Evolutionary conservation across 2,888 invertebrate species (phyloP).

Genomic region (Willowsia nigromaculata): DNA sequence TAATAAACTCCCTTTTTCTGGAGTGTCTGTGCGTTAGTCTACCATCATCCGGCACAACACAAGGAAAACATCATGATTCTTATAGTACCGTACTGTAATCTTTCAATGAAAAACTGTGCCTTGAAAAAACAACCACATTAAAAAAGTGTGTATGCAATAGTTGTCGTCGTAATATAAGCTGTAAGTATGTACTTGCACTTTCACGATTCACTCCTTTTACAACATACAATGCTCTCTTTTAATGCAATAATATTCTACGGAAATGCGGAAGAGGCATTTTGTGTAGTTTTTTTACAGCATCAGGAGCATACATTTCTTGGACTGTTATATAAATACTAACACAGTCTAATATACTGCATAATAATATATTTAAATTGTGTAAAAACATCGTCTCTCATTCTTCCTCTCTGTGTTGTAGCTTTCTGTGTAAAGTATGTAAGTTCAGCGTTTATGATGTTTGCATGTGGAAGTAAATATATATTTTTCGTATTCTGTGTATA

Average conservation of each 20-base stretch:
- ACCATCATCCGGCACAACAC: neutral
- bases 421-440: constrained; percentile 6
- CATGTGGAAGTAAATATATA: neutral
- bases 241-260: constrained; percentile 69
- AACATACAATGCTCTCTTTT: constrained; percentile 51
- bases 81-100: constrained; percentile 47
- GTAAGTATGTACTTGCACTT: constrained; percentile 43
- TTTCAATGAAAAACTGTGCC: constrained; percentile 34
- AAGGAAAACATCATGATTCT: constrained; percentile 12
- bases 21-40: neutral
- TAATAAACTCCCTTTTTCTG: constrained; percentile 62
- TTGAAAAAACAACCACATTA: neutral
- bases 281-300: constrained; percentile 48
- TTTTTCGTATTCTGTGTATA: neutral
- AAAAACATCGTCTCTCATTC: constrained; percentile 45
- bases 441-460: neutral
- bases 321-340: constrained; percentile 3
- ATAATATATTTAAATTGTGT: constrained; percentile 21
- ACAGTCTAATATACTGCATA: constrained; percentile 2
- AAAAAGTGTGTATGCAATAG: neutral
- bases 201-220: constrained; percentile 48
- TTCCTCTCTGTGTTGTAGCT: constrained; percentile 22
- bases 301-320: constrained; percentile 16
- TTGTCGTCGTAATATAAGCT: neutral
- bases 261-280: constrained; percentile 69